Percentiles rank a stretch among this genome's conserved stretches.
These are phyloP conservation scores for Zaprionus davidi DNA, from an alignment of 1,140 invertebrate species.

Conservation along the genomic window DNA sequence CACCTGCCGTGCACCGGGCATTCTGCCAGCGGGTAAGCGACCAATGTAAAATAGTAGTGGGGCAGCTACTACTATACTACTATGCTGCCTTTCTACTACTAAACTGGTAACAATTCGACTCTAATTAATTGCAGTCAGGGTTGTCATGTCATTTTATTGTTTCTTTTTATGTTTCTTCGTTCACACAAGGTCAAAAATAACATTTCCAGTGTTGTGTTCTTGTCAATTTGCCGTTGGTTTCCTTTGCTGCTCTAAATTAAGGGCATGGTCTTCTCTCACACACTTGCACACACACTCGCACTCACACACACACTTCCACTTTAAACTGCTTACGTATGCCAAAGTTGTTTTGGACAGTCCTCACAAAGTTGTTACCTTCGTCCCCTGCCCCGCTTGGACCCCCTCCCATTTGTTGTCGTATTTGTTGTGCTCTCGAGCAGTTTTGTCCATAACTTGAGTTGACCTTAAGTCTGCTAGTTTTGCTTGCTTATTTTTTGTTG, in stretches of 20 bases:
- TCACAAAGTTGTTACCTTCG: slow-evolving; percentile 19
- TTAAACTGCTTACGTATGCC: slow-evolving; percentile 31
- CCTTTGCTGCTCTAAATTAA: slow-evolving; percentile 18
- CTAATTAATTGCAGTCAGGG: slow-evolving; percentile 11
- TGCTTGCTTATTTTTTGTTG: neutral
- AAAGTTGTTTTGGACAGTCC: slow-evolving; percentile 33
- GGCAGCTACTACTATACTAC: slow-evolving; percentile 6
- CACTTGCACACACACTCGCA: neutral
- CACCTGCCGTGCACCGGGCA: slow-evolving; percentile 91
- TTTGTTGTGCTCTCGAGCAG: slow-evolving; percentile 15
- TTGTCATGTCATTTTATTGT: slow-evolving; percentile 7
- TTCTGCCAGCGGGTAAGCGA: slow-evolving; percentile 89
- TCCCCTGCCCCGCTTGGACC: slow-evolving; percentile 14
- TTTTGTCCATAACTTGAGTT: slow-evolving; percentile 21
- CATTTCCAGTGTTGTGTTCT: slow-evolving; percentile 4
- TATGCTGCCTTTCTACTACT: neutral
- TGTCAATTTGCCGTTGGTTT: slow-evolving; percentile 8
- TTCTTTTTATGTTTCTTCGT: neutral
- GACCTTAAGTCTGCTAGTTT: slow-evolving; percentile 28
- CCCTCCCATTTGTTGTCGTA: neutral
- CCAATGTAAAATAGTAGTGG: slow-evolving; percentile 22
- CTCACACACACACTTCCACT: neutral
- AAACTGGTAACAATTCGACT: slow-evolving; percentile 43
- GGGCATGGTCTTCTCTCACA: neutral
- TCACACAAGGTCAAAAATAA: slow-evolving; percentile 23